A percentile compares a stretch with the other conserved stretches of the same genome.
Conservation (phyloP, 1,140 invertebrate species). For the Drosophila seguyi region DNA sequence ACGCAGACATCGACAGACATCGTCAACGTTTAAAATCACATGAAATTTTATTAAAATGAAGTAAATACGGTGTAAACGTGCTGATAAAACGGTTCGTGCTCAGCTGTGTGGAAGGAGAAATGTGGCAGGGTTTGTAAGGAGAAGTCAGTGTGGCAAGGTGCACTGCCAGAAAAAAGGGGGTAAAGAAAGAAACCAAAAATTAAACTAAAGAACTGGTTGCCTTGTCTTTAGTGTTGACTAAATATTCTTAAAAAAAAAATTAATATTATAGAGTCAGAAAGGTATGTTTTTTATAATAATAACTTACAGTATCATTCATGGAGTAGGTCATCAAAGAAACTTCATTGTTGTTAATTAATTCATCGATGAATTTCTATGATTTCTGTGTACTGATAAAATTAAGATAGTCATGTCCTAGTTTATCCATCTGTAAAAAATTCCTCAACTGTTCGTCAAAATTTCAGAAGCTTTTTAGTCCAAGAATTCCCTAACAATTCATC, state of each 20-base stretch:
- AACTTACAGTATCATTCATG: neutral
- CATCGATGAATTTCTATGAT: neutral
- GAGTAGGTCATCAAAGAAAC: neutral
- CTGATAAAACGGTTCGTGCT: constrained; percentile 84
- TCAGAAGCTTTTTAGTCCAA: neutral
- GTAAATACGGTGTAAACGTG: constrained; percentile 85
- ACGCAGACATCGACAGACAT: constrained; percentile 74
- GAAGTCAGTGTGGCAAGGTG: neutral
- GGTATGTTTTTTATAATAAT: too few species aligned
- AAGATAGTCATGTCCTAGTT: neutral
- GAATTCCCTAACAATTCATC: neutral
- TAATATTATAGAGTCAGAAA: too few species aligned
- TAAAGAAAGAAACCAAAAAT: neutral
- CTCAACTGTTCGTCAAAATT: neutral
- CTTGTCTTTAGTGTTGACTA: neutral
- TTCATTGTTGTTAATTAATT: neutral
- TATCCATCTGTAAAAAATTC: neutral
- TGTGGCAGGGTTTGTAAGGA: constrained; percentile 31
- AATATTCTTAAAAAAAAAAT: too few species aligned
- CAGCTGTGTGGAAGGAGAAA: constrained; percentile 77
- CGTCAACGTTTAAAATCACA: constrained; percentile 78
- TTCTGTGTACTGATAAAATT: neutral
- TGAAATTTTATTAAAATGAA: constrained; percentile 85
- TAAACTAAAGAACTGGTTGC: neutral
- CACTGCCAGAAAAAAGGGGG: constrained; percentile 4